Conservation (phyloP, 2,797 vertebrate genomes). For the Aulostomus chinensis region DNA sequence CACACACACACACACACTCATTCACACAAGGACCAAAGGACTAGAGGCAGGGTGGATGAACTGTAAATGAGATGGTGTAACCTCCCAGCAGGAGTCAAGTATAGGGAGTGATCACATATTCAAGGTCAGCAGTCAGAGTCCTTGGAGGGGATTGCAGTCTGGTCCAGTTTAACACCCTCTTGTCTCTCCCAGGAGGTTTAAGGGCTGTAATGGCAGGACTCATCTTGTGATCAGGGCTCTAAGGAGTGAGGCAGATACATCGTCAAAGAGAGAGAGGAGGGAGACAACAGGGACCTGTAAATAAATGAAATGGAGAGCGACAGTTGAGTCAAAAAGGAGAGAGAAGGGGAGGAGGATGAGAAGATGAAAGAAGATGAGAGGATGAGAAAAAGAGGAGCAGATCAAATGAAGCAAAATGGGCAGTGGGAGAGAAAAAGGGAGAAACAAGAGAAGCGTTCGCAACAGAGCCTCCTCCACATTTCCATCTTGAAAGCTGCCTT, state of each 20-base stretch:
- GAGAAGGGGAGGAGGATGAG: slow-evolving; percentile 1
- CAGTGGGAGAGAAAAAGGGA: not conserved
- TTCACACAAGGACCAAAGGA: no score
- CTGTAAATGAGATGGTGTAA: slow-evolving; percentile 41
- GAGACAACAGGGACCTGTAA: not conserved
- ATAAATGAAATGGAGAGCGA: slow-evolving; percentile 12
- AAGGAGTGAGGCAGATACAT: not conserved
- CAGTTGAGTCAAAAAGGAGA: slow-evolving; percentile 14
- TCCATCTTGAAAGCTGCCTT: slow-evolving; percentile 53
- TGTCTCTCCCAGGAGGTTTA: slow-evolving; percentile 17
- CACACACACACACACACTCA: no score
- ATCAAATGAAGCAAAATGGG: slow-evolving; percentile 23
- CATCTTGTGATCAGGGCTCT: not conserved
- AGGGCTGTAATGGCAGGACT: slow-evolving; percentile 1
- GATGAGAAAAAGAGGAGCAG: slow-evolving; percentile 3
- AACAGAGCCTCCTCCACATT: slow-evolving; percentile 39
- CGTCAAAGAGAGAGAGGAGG: slow-evolving; percentile 2
- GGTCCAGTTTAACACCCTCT: slow-evolving; percentile 3
- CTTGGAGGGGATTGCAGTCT: not conserved
- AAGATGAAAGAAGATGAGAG: not conserved
- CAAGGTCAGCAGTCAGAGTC: slow-evolving; percentile 39
- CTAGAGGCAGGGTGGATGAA: not conserved
- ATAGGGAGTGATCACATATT: slow-evolving; percentile 21
- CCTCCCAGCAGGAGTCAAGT: slow-evolving; percentile 19
- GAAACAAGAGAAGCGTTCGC: slow-evolving; percentile 18